Percentiles rank a stretch among this genome's conserved stretches.
These are phyloP conservation scores for Myzus persicae DNA, from an alignment of 1,140 invertebrate species.

Conservation along the genomic window DNA sequence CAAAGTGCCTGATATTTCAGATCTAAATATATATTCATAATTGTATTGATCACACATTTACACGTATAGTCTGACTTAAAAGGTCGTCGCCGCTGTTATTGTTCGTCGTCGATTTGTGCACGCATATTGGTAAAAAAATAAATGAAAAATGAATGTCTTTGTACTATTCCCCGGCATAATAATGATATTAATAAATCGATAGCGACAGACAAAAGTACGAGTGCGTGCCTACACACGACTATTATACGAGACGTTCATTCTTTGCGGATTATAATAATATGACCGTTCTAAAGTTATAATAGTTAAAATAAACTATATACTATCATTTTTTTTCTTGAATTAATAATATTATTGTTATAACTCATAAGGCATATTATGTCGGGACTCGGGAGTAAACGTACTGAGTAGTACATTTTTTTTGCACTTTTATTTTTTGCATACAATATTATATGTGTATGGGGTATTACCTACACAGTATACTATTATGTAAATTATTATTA, in stretches of 20 bases:
- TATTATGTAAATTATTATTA: background rate
- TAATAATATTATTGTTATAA: background rate
- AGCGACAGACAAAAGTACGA: background rate
- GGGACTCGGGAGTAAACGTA: background rate
- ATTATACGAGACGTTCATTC: background rate
- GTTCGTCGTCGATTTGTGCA: background rate
- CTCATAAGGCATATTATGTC: background rate
- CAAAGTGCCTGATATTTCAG: background rate
- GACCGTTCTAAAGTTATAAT: background rate
- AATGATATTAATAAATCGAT: conserved; percentile 5
- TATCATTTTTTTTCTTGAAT: background rate
- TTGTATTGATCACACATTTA: background rate
- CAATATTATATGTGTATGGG: too few species aligned
- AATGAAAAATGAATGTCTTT: background rate
- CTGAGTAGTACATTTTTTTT: background rate
- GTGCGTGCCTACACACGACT: background rate
- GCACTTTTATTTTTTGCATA: background rate
- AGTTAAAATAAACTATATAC: background rate
- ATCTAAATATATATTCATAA: background rate
- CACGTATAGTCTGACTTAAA: background rate
- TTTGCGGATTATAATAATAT: background rate
- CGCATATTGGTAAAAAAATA: background rate
- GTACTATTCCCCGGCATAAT: background rate
- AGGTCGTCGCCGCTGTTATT: background rate
- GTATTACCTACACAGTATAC: too few species aligned